A percentile compares a stretch with the other conserved stretches of the same genome.
Evolutionary conservation across 1,140 invertebrate genomes (phyloP).

Genomic region (Drosophila pseudoobscura): DNA sequence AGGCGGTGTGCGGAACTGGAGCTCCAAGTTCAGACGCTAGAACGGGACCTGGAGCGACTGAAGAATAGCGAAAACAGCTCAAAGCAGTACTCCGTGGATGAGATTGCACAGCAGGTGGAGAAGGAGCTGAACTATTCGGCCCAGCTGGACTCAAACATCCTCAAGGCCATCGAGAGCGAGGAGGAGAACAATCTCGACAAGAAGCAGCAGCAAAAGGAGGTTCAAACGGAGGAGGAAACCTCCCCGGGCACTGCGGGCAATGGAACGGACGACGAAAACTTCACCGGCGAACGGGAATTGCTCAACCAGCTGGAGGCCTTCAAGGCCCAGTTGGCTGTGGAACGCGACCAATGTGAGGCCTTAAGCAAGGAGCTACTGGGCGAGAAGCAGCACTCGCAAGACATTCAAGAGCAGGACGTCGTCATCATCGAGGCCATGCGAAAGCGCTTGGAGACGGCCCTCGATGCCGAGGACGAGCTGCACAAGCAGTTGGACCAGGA

Average conservation of each 20-base stretch:
- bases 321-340: slow-evolving; percentile 83
- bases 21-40: slow-evolving; percentile 49
- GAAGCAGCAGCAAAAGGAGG: slow-evolving; percentile 82
- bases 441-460: slow-evolving; percentile 85
- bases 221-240: slow-evolving; percentile 50
- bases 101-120: slow-evolving; percentile 85
- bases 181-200: slow-evolving; percentile 84
- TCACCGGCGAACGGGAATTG: slow-evolving; percentile 73
- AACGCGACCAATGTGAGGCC: slow-evolving; percentile 83
- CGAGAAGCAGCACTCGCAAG: slow-evolving; percentile 84
- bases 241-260: slow-evolving; percentile 40
- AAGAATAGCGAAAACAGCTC: slow-evolving; percentile 69
- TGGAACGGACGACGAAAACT: slow-evolving; percentile 78
- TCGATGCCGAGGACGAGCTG: slow-evolving; percentile 86
- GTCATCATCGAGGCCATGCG: slow-evolving; percentile 86
- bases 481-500: slow-evolving; percentile 85
- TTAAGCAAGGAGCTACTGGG: slow-evolving; percentile 84
- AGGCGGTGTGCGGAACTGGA: slow-evolving; percentile 50
- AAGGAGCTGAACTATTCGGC: slow-evolving; percentile 86
- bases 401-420: slow-evolving; percentile 86
- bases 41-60: slow-evolving; percentile 68
- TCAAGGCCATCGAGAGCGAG: slow-evolving; percentile 85
- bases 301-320: slow-evolving; percentile 80
- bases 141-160: slow-evolving; percentile 85
- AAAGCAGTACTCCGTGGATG: slow-evolving; percentile 84